Evolutionary conservation across 2,888 invertebrate species (phyloP), one percentile per base, ranked within the genome.

Genomic region (Mythimna loreyi): DNA sequence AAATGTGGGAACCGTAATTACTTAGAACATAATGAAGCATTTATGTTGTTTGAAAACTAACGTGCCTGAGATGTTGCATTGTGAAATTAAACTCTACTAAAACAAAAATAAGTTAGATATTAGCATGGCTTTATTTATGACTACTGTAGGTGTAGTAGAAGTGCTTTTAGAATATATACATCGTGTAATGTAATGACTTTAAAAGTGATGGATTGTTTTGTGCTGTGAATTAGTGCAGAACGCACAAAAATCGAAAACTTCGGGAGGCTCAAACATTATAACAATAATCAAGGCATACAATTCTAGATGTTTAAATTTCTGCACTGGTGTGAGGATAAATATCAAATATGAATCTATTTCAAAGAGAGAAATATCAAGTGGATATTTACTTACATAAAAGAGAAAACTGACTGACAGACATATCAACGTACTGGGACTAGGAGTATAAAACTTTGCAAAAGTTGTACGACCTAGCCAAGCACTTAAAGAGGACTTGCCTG

Each of bases 1-100:
- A 47, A 78, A 76, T 79, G 82, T 83, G 83, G 77, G 83, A 84
- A 83, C 73, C 63, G 52, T 74, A 72, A 70, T 71, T 75, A 72
- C 69, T 66, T 25, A 40, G 56, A 72, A 64, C 62, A 82, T 66
- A 81, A 70, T 66, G 60, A 75, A 82, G 25, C 62, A 68, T 79
- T 72, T 70, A 68, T 47, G 40, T 69, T 77, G 53, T 80, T 72
- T 74, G 71, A 65, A 69, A 68, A 58, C 67, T 60, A 57, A 57
- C 19, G 28, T 55, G 56, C 19, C 57, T 71, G 21, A 47, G 23
- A 63, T 13, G n/a, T 43, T 21, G 30, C 13, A 60, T n/a, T 19
- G 5, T 23, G 36, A 72, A 59, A 65, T 36, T 2, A 47, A 62
- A 55, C 52, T 53, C 19, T 64, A 36, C 0, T 0, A 0, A 0